Base-by-base conservation (phyloP, 2,888 invertebrate genomes). In the Atethmia centrago region DNA sequence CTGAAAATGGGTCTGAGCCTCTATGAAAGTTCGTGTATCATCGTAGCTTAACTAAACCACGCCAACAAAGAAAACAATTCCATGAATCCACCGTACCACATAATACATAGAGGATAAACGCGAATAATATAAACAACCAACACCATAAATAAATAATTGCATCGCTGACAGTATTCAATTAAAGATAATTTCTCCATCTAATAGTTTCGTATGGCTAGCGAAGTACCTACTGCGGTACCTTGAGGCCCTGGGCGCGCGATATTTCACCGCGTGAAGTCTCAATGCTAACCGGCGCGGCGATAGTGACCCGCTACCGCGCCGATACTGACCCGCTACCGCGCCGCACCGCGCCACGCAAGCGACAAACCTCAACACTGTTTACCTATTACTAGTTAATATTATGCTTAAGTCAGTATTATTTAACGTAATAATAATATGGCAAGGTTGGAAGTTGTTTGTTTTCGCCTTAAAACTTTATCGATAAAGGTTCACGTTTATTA, bases 261-360 rank as follows among this genome's bases (percentile, higher is more conserved):
- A 89, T 86, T 86, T 89, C 88, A 89, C 84, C 68, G 65, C 62
- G 65, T 89, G 91, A 92, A 91, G 91, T 85, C 83, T 91, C 91
- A 92, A 91, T 92, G 92, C 90, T 88, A 91, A 91, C 89, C 67
- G 82, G 80, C 74, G n/a, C n/a, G n/a, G n/a, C n/a, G 73, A 25
- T 66, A 55, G 63, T 64, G 79, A 73, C 65, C 80, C 66, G 85
- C 83, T 82, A 85, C 87, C 77, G 86, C 71, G 77, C 86, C 78
- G 73, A 25, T 66, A 55, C 66, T 64, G 79, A 73, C 65, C 80
- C 66, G 85, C 83, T 82, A 85, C 87, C 77, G 86, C 71, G 77
- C 86, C 78, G 85, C 85, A 8, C 45, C 65, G 66, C 82, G 5
- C 70, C 66, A 67, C 71, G 42, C 76, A 25, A 16, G 65, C 66